Percentiles rank a stretch among this genome's conserved stretches.
These are phyloP conservation scores for Caenorhabditis uteleia DNA, from an alignment of 2,888 invertebrate species.

Conservation along the genomic window DNA sequence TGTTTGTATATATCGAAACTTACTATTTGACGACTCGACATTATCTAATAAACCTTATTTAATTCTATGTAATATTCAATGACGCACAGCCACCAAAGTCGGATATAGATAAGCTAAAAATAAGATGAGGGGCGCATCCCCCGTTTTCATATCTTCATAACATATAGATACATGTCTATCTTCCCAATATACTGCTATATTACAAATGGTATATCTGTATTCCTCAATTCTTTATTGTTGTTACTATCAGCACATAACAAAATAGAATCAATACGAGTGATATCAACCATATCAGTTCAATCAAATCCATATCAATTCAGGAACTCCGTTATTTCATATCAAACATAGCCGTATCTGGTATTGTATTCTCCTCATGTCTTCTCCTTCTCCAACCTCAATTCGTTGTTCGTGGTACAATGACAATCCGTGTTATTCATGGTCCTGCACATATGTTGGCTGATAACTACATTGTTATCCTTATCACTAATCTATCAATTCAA, in stretches of 20 bases:
- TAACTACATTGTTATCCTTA: constrained; percentile 13
- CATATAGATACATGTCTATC: too few relatives aligned
- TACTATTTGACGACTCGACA: not conserved
- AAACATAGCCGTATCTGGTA: constrained; percentile 37
- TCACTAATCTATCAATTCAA: not conserved
- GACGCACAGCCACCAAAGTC: too few relatives aligned
- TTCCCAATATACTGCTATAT: constrained; percentile 41
- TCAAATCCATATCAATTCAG: constrained; percentile 1
- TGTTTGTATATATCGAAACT: constrained; percentile 7
- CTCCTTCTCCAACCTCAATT: constrained; percentile 39
- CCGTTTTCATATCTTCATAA: too few relatives aligned
- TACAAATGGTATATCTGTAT: constrained; percentile 25
- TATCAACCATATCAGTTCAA: not conserved
- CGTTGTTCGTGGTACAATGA: constrained; percentile 39
- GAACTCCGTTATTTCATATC: constrained; percentile 49
- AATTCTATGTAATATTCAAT: too few relatives aligned
- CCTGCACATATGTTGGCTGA: constrained; percentile 30
- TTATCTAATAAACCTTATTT: not conserved
- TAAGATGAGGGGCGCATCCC: too few relatives aligned
- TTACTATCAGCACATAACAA: constrained; percentile 38
- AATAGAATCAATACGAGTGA: constrained; percentile 41
- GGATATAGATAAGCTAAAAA: too few relatives aligned
- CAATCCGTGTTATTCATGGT: constrained; percentile 45
- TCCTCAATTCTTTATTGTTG: constrained; percentile 31
- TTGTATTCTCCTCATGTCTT: constrained; percentile 23